Evolutionary conservation across 2,113 vertebrate genomes (phyloP), one percentile per base, ranked within the genome.

Genomic region (Antechinus flavipes): DNA sequence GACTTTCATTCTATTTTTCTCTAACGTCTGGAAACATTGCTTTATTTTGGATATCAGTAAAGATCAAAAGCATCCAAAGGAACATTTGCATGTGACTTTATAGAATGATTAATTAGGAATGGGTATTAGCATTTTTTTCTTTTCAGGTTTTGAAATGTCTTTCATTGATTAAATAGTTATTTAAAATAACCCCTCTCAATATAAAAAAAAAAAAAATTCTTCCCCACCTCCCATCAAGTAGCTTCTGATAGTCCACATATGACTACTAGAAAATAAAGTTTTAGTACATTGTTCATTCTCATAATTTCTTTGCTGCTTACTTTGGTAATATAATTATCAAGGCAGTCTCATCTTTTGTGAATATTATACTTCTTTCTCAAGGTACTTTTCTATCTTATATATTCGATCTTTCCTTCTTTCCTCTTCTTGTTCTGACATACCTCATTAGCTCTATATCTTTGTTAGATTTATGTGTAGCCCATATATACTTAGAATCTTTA

Each of bases 21-120:
- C 27, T 56, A 1, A 54, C 0, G 47, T 0, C 94, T 0, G 25
- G 54, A 12, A 92, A 95, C 93, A 93, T 92, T 0, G 95, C 97
- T 96, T 96, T 96, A 94, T 97, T 96, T 96, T 92, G 92, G 96
- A 96, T 93, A 94, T 96, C 96, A 96, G 47, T 58, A 89, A 1
- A 9, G 91, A 95, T 96, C 95, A 96, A 95, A 95, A 96, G 55
- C 91, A 10, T 25, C 93, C 54, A 27, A 1, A 54, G 47, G 58
- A 0, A 0, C 93, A 96, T 97, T 96, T 96, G 96, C 97, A 96
- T 97, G 92, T 96, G 92, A 97, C 96, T 97, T 91, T 22, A 0
- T 0, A 11, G 92, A 76, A 91, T 93, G 93, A 94, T 95, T 95
- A 91, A 97, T 97, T 95, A 97, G 95, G 96, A 91, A 68, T 95